Percentiles rank a stretch among this genome's conserved stretches.
Conservation (phyloP, 2,797 vertebrate species). For the Tokudaia tokunoshimensis region DNA sequence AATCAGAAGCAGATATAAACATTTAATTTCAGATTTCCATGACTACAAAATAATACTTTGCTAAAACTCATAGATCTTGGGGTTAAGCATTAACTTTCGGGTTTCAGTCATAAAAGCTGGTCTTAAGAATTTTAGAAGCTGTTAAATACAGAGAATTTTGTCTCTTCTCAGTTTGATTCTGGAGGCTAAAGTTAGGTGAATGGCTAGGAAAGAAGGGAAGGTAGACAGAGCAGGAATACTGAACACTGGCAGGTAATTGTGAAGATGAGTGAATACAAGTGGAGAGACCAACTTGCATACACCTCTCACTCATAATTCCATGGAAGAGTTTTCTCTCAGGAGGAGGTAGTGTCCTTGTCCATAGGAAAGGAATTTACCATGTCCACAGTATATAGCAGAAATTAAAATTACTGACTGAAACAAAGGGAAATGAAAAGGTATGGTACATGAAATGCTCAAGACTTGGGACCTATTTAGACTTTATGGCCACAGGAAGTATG, state of each 20-base stretch:
- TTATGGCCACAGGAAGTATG: background rate
- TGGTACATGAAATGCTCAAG: rapidly evolving
- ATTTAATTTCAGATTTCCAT: slow-evolving; percentile 3
- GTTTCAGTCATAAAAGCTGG: background rate
- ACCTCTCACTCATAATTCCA: background rate
- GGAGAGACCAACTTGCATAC: background rate
- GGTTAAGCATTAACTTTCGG: background rate
- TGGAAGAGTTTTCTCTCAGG: too few relatives aligned
- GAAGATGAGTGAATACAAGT: background rate
- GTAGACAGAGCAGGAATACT: background rate
- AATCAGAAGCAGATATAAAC: background rate
- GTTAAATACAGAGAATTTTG: background rate
- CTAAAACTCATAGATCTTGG: background rate
- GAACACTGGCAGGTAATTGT: background rate
- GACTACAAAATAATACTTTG: background rate
- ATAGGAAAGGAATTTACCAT: background rate
- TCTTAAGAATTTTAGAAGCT: background rate
- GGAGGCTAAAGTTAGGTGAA: background rate
- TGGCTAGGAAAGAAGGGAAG: background rate
- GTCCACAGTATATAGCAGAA: rapidly evolving
- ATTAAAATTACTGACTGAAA: background rate
- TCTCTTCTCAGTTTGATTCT: background rate
- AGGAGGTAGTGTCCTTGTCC: background rate
- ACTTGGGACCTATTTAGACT: background rate
- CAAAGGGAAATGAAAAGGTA: background rate